phyloP scores from a whole-genome alignment of 2,797 vertebrate genomes.

The Gadopsis marmoratus region DNA sequence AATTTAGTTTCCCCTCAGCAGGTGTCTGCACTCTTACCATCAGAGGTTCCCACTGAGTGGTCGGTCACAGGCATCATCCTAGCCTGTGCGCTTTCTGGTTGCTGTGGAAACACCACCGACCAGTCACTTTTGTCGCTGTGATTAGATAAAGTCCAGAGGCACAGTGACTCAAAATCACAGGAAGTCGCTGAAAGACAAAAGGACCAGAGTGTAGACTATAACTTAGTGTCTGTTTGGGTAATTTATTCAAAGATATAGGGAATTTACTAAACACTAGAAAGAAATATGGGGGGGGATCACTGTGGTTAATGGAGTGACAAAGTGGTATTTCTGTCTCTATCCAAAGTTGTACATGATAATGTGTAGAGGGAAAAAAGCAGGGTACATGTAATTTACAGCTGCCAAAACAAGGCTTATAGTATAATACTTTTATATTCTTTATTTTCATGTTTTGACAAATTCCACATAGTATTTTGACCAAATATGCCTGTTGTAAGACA shows the following conservation, averaged over 20 bases:
- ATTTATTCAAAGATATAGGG: neutral
- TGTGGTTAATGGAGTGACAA: neutral
- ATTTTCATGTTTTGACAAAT: neutral
- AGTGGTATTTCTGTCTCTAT: neutral
- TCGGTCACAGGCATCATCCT: constrained; percentile 73
- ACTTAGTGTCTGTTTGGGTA: neutral
- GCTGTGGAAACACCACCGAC: constrained; percentile 82
- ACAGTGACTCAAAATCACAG: constrained; percentile 88
- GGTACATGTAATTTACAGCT: neutral
- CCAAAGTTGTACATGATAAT: neutral
- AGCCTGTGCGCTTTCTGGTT: constrained; percentile 60
- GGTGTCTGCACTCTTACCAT: constrained; percentile 81
- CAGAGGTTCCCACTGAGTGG: constrained; percentile 80
- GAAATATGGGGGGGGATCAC: neutral
- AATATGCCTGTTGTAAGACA: neutral
- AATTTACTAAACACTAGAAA: neutral
- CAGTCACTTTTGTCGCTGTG: constrained; percentile 86
- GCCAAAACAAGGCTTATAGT: neutral
- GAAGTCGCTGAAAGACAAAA: constrained; percentile 76
- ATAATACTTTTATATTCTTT: neutral
- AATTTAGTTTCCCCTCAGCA: neutral
- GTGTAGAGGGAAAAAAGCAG: neutral
- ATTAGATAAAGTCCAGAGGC: constrained; percentile 88
- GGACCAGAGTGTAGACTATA: neutral
- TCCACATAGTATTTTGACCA: neutral